Evolutionary conservation across 2,888 invertebrate genomes (phyloP).

Genomic region (Neuroscelio doddi): DNA sequence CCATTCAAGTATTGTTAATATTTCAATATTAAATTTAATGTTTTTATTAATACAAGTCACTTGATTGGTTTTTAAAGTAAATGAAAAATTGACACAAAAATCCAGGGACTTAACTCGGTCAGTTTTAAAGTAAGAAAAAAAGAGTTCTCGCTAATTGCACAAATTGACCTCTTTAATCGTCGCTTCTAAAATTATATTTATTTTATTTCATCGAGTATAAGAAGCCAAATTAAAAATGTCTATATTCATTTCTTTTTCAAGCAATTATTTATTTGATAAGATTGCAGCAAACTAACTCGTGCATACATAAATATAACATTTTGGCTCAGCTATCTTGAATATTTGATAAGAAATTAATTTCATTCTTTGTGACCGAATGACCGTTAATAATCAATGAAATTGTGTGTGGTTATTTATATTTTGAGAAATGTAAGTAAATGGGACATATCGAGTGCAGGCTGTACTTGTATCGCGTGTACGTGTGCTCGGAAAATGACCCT

Average conservation of each 20-base stretch:
- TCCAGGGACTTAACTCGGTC: no score
- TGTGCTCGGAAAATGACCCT: constrained; percentile 4
- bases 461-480: not conserved
- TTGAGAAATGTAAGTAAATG: not conserved
- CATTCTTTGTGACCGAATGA: not conserved
- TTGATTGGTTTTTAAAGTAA: no score
- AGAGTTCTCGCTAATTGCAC: no score
- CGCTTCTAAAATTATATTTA: no score
- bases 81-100: no score
- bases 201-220: no score
- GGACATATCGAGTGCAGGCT: not conserved
- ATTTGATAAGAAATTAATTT: not conserved
- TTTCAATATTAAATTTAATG: no score
- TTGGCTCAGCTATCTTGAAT: not conserved
- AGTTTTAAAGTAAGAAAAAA: no score
- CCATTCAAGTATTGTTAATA: no score
- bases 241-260: not conserved
- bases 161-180: no score
- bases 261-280: constrained; percentile 2
- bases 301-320: not conserved
- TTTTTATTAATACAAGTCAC: no score
- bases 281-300: constrained; percentile 1
- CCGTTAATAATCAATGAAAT: not conserved
- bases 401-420: not conserved
- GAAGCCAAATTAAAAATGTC: no score